Evolutionary conservation across 2,113 vertebrate species (phyloP), one percentile per base, ranked within the genome.

Genomic region (Lepus timidus): DNA sequence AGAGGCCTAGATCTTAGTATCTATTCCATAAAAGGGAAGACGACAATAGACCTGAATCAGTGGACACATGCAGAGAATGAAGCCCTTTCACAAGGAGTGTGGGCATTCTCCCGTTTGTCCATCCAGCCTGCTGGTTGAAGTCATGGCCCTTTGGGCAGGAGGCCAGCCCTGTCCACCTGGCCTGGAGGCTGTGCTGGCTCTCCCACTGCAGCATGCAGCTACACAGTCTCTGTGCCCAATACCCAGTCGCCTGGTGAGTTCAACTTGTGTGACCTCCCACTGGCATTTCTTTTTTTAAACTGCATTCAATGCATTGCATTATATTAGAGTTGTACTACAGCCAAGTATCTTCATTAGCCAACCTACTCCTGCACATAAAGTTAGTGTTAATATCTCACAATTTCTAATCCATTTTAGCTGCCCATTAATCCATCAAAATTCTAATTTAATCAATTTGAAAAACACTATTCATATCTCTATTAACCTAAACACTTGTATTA

Each of bases 351-450:
- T 70, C 62, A 65, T 76, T 90, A 44, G 49, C 22, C 61, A 70
- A 62, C 27, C 10, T 4, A 70, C 55, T 75, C 90, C 90, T 61
- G 33, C 75, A 49, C 29, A 90, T 29, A 29, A 36, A 91, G 74
- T 6, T 39, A 36, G 51, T 51, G 13, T 23, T 91, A 55, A 16
- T 51, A 79, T 14, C 65, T 83, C 51, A 68, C 62, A 36, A 3
- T 39, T 62, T 87, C 58, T 61, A 25, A 55, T 79, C 84, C 1
- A 90, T 52, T 31, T 82, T 78, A 92, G 12, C 39, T 61, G 10
- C 20, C 52, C 29, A 88, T 64, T 64, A 71, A 95, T 64, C 64
- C 65, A 88, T 65, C 44, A 86, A 80, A 86, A 36, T 81, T 85
- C 29, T 75, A 14, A 85, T 75, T 89, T 78, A 8, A 67, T 52